phyloP scores from a whole-genome alignment of 2,888 invertebrate species.

The Clusia tigrina region DNA sequence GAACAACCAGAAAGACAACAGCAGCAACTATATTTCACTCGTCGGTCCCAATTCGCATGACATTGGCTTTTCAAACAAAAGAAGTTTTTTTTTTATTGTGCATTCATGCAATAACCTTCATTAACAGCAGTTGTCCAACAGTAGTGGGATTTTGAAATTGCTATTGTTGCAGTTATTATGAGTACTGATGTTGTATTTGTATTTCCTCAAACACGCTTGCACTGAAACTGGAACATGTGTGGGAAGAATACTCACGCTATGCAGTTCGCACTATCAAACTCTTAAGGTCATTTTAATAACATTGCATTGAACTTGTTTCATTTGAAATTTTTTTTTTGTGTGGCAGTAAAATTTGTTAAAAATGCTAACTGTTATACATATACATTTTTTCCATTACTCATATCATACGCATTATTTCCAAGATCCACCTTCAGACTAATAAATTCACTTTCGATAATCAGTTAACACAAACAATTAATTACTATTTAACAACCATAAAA shows the following conservation, averaged over 20 bases:
- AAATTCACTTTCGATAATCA: too few species aligned
- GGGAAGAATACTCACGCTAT: conserved; percentile 45
- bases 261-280: neutral
- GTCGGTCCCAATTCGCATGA: neutral
- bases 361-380: too few species aligned
- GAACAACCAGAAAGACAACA: neutral
- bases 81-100: neutral
- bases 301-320: conserved; percentile 5
- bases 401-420: too few species aligned
- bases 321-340: neutral
- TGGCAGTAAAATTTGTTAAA: too few species aligned
- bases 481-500: too few species aligned
- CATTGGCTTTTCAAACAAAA: neutral
- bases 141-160: too few species aligned
- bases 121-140: too few species aligned
- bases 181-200: too few species aligned
- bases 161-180: too few species aligned
- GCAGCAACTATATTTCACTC: neutral
- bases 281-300: neutral
- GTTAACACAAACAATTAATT: too few species aligned
- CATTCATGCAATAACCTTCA: neutral
- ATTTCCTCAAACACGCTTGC: conserved; percentile 40
- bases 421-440: too few species aligned
- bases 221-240: conserved; percentile 58
- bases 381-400: too few species aligned